Percentiles rank a stretch among this genome's conserved stretches.
These are phyloP conservation scores for Cairina moschata DNA, from an alignment of 2,113 vertebrate genomes.

Conservation along the genomic window DNA sequence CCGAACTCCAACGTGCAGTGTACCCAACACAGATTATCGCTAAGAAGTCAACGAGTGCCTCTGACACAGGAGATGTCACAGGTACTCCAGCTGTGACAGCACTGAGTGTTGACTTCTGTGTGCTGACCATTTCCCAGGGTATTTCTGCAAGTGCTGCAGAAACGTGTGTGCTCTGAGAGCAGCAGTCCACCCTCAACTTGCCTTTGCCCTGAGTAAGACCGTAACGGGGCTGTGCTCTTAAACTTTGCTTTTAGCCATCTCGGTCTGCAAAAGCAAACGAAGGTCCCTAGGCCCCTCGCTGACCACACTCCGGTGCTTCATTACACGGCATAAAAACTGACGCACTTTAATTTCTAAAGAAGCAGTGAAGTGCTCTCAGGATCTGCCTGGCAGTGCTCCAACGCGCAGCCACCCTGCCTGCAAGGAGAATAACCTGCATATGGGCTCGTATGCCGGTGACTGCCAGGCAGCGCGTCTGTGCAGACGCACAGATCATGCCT, in stretches of 20 bases:
- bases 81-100: neutral
- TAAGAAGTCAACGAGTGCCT: neutral
- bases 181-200: fast-evolving
- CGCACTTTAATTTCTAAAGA: fast-evolving
- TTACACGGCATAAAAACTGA: fast-evolving
- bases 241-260: neutral
- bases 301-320: fast-evolving
- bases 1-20: fast-evolving
- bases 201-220: neutral
- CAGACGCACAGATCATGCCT: neutral
- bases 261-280: fast-evolving
- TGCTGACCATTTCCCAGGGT: fast-evolving
- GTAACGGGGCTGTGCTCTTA: fast-evolving
- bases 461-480: neutral
- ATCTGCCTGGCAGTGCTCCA: neutral
- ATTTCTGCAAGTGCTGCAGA: fast-evolving
- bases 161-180: fast-evolving
- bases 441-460: neutral
- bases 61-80: neutral
- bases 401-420: neutral
- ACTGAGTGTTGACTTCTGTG: fast-evolving
- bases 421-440: neutral
- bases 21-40: fast-evolving
- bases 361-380: neutral
- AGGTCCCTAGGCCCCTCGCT: neutral